These are phyloP conservation scores for Drosophila prosaltans DNA, from an alignment of 1,140 invertebrate genomes.

Conservation along the genomic window DNA sequence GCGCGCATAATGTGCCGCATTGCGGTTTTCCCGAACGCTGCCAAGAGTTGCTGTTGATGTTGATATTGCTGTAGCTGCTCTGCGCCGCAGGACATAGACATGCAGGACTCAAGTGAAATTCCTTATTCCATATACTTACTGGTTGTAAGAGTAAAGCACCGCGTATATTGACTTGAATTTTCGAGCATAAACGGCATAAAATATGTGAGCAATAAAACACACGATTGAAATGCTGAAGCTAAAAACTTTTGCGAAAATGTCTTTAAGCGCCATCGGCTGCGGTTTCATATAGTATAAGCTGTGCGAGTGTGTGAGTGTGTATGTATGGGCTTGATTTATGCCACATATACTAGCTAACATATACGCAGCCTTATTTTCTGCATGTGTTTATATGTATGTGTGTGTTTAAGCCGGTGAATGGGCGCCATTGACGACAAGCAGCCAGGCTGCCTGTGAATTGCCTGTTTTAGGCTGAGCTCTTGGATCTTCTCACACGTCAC, in stretches of 20 bases:
- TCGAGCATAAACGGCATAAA: constrained; percentile 81
- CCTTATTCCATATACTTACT: constrained; percentile 19
- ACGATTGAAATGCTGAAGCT: constrained; percentile 80
- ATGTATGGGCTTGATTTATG: constrained; percentile 69
- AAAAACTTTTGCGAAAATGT: constrained; percentile 76
- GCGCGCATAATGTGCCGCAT: constrained; percentile 79
- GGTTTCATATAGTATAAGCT: neutral
- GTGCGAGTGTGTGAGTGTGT: constrained; percentile 16
- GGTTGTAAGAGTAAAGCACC: constrained; percentile 24
- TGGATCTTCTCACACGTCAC: constrained; percentile 35
- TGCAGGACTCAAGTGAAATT: constrained; percentile 52
- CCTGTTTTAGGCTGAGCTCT: constrained; percentile 62
- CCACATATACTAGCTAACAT: constrained; percentile 49
- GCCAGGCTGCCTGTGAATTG: constrained; percentile 70
- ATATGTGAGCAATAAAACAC: constrained; percentile 81
- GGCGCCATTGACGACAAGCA: constrained; percentile 68
- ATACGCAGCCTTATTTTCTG: constrained; percentile 34
- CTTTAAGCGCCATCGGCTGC: constrained; percentile 75
- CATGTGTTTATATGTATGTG: constrained; percentile 42
- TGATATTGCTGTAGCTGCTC: constrained; percentile 8
- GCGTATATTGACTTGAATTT: constrained; percentile 69
- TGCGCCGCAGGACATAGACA: constrained; percentile 58
- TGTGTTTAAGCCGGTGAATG: constrained; percentile 73
- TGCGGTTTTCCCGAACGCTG: constrained; percentile 72
- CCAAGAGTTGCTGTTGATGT: constrained; percentile 50